Evolutionary conservation across 1,140 invertebrate genomes (phyloP).

Genomic region (Orussus abietinus): DNA sequence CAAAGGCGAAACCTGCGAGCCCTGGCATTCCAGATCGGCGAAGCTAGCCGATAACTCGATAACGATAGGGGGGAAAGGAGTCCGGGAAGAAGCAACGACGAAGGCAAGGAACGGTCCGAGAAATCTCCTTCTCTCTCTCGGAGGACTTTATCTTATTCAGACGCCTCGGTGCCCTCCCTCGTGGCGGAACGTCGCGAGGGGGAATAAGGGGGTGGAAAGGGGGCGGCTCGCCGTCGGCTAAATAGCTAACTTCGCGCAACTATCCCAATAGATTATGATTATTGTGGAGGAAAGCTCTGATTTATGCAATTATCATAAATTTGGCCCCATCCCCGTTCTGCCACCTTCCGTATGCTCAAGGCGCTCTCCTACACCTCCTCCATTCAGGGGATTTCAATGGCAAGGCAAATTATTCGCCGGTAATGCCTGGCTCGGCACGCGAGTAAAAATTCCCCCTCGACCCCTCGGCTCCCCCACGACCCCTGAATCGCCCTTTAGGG

Average conservation of each 20-base stretch:
- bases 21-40: too few species aligned
- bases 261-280: conserved; percentile 55
- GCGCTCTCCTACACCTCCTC: conserved; percentile 31
- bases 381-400: conserved; percentile 51
- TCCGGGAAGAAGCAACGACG: too few species aligned
- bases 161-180: conserved; percentile 28
- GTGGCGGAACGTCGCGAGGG: too few species aligned
- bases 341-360: conserved; percentile 47
- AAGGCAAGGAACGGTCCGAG: too few species aligned
- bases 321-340: conserved; percentile 37
- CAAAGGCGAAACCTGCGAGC: too few species aligned
- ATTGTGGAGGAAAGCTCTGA: conserved; percentile 54
- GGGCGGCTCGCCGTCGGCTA: conserved; percentile 47
- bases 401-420: conserved; percentile 47
- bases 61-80: too few species aligned
- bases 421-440: conserved; percentile 24
- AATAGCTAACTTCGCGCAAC: conserved; percentile 53
- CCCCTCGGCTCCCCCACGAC: too few species aligned
- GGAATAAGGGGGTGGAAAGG: too few species aligned
- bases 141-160: conserved; percentile 47
- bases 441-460: conserved; percentile 10
- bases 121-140: conserved; percentile 23
- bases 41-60: too few species aligned
- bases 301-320: conserved; percentile 56
- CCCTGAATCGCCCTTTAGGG: not conserved